Conservation (phyloP, 2,113 vertebrate species). For the Noctilio leporinus region DNA sequence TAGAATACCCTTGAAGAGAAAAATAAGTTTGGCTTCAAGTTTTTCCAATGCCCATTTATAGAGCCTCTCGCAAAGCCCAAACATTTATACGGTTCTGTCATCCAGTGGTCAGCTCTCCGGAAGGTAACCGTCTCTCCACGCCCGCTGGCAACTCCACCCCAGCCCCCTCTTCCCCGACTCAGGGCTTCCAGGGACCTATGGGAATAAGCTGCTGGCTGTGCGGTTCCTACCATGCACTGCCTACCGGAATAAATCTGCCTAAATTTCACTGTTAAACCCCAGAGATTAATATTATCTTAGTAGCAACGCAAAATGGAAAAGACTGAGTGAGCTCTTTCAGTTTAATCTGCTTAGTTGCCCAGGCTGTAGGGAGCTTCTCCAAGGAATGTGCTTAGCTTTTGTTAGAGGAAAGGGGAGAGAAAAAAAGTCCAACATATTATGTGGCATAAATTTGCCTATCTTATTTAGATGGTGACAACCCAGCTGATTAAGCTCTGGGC, state of each 20-base stretch:
- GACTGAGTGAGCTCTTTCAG: background rate
- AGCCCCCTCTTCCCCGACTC: accelerated
- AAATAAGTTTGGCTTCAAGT: background rate
- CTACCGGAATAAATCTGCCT: background rate
- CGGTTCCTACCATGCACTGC: background rate
- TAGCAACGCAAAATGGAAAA: conserved; percentile 39
- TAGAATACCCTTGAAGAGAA: background rate
- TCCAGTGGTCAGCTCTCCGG: background rate
- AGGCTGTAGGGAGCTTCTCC: conserved; percentile 29
- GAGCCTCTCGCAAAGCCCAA: background rate
- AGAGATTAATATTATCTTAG: conserved; percentile 36
- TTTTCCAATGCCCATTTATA: background rate
- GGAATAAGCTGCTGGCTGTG: background rate
- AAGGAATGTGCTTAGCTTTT: conserved; percentile 34
- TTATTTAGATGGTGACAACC: conserved; percentile 28
- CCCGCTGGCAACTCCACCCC: too few species aligned
- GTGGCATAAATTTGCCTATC: conserved; percentile 21
- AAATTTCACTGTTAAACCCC: conserved; percentile 31
- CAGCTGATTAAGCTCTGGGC: background rate
- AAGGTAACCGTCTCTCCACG: background rate
- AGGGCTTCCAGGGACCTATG: background rate
- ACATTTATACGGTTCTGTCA: background rate
- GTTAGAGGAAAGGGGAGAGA: background rate
- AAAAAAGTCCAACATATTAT: background rate
- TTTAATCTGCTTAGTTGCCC: conserved; percentile 44